Base-by-base conservation (phyloP, 2,888 invertebrate species). In the Torymus texanus region DNA sequence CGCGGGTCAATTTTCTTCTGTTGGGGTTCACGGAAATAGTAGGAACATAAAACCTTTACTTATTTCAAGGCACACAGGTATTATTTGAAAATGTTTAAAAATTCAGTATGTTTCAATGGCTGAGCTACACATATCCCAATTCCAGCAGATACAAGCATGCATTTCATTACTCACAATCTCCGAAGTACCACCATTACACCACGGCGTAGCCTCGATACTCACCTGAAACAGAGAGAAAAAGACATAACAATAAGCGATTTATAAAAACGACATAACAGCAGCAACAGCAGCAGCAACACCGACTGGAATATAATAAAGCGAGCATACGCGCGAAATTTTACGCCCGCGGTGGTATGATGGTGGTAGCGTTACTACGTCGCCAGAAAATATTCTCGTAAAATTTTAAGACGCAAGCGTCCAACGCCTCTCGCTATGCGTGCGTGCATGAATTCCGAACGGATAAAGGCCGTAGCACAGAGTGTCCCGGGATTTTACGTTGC, bases 361-460 rank as follows among this genome's bases (percentile, higher is more conserved):
- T 21, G 21, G 21, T 21, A 83, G 82, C 82, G 81, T 82, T 82
- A 81, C 80, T 78, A 79, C 73, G 75, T 81, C 79, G 78, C 80
- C 75, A 81, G 83, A 84, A 82, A 83, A 84, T 81, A 83, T 82
- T 82, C 81, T 84, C 84, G 80, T 84, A 83, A 84, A 84, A 84
- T 83, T 84, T 83, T 82, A 84, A 82, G 81, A 75, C 81, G 77
- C 81, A 75, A 81, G 77, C 81, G 81, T 82, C 78, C 80, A 81
- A 79, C 81, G 81, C 80, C 80, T 79, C 41, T 41, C 8, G 21
- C 21, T 21, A 21, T 8, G 41, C 8, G 8, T 41, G 41, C 41
- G 41, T 8, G 79, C 82, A 84, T 84, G 83, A 83, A 83, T 84
- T 84, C 83, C 78, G 81, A 83, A 83, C 83, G 67, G 79, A 82